Conservation (phyloP, 2,888 invertebrate genomes). For the Tenthredo notha region DNA sequence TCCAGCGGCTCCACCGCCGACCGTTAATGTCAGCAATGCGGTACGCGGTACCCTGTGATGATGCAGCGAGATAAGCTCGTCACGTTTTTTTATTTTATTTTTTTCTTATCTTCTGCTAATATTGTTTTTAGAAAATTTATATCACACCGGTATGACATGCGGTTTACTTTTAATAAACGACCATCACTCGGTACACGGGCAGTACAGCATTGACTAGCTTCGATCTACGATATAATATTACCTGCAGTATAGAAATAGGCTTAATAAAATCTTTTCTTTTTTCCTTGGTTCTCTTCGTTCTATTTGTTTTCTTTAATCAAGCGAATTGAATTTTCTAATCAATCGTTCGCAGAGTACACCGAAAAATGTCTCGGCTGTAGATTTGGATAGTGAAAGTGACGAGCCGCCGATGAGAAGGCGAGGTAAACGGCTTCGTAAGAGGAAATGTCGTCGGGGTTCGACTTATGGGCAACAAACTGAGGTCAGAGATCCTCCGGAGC, state of each 20-base stretch:
- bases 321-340: neutral
- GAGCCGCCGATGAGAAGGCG: conserved; percentile 67
- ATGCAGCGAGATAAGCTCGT: conserved; percentile 22
- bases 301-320: neutral
- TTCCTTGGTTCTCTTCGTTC: neutral
- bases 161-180: neutral
- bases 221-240: neutral
- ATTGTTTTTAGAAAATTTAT: conserved; percentile 6
- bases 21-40: conserved; percentile 59
- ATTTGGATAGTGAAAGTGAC: conserved; percentile 61
- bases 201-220: neutral
- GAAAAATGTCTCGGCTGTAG: conserved; percentile 57
- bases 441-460: conserved; percentile 72
- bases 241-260: neutral
- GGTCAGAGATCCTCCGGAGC: conserved; percentile 81
- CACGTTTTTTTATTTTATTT: neutral
- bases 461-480: conserved; percentile 76
- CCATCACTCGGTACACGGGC: neutral
- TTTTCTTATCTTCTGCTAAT: conserved; percentile 27
- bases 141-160: neutral
- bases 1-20: conserved; percentile 52
- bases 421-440: conserved; percentile 72
- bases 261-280: neutral
- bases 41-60: conserved; percentile 49
- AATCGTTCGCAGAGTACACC: conserved; percentile 55